Evolutionary conservation across 2,888 invertebrate species (phyloP).

Genomic region (Trissolcus japonicus): DNA sequence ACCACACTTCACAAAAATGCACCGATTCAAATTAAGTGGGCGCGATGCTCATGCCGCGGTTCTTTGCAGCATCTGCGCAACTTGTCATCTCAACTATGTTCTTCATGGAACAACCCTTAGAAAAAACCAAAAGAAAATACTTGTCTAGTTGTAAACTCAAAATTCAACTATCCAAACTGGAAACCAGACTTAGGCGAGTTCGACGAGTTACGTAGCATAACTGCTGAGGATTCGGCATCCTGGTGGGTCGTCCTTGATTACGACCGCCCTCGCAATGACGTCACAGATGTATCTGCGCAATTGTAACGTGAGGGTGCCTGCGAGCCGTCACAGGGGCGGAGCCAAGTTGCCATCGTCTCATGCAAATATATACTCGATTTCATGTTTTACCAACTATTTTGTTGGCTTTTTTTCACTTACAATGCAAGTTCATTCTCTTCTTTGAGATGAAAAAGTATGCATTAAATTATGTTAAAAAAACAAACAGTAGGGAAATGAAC

Average conservation of each 20-base stretch:
- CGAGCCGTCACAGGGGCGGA: conserved; percentile 66
- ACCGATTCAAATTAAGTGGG: too few relatives aligned
- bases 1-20: background rate
- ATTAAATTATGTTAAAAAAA: too few relatives aligned
- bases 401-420: background rate
- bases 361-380: conserved; percentile 43
- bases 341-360: conserved; percentile 54
- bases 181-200: conserved; percentile 13
- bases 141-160: background rate
- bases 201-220: conserved; percentile 33
- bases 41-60: too few relatives aligned
- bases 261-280: conserved; percentile 68
- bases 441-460: too few relatives aligned
- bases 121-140: background rate
- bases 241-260: conserved; percentile 66
- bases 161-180: background rate
- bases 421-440: too few relatives aligned
- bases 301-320: conserved; percentile 60
- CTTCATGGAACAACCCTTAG: too few relatives aligned
- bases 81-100: too few relatives aligned
- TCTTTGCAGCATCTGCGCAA: too few relatives aligned
- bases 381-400: conserved; percentile 17
- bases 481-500: too few relatives aligned
- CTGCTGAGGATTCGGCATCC: conserved; percentile 40
- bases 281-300: conserved; percentile 65